phyloP scores from a whole-genome alignment of 1,140 invertebrate species.

The Drosophila murphyi region DNA sequence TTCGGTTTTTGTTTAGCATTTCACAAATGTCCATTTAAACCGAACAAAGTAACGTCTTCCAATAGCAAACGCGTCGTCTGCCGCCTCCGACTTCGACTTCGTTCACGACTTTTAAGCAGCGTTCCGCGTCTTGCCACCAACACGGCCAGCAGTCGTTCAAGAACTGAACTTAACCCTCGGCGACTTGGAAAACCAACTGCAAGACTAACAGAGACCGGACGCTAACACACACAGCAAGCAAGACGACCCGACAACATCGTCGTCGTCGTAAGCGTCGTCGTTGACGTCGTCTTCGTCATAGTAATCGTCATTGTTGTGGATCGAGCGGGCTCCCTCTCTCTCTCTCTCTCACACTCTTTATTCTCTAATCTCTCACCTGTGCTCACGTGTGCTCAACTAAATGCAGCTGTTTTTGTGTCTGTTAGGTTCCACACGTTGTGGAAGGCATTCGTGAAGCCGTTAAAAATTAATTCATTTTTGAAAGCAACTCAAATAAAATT shows the following conservation, averaged over 20 bases:
- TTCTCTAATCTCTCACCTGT: constrained; percentile 21
- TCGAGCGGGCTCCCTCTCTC: constrained; percentile 43
- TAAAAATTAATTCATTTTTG: constrained; percentile 21
- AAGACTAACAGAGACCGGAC: constrained; percentile 37
- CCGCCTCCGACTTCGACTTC: constrained; percentile 32
- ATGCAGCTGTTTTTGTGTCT: constrained; percentile 35
- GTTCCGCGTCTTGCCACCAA: constrained; percentile 52
- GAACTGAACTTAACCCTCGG: constrained; percentile 47
- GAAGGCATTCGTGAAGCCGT: constrained; percentile 36
- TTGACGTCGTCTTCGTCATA: constrained; percentile 19
- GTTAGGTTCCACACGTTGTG: constrained; percentile 38
- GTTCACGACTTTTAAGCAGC: constrained; percentile 19
- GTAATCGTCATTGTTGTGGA: constrained; percentile 45
- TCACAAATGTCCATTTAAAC: constrained; percentile 54
- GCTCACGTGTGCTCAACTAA: constrained; percentile 36
- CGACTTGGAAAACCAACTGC: constrained; percentile 46
- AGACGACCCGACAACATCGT: constrained; percentile 16
- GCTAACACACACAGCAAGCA: constrained; percentile 8
- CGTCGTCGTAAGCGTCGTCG: constrained; percentile 14
- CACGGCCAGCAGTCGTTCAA: constrained; percentile 63
- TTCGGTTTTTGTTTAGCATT: constrained; percentile 44
- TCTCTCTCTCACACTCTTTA: background rate
- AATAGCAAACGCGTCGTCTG: constrained; percentile 36
- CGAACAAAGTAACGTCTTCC: constrained; percentile 48
- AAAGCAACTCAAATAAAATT: background rate